A percentile compares a stretch with the other conserved stretches of the same genome.
Conservation (phyloP, 2,888 invertebrate genomes). For the Caradrina kadenii region DNA sequence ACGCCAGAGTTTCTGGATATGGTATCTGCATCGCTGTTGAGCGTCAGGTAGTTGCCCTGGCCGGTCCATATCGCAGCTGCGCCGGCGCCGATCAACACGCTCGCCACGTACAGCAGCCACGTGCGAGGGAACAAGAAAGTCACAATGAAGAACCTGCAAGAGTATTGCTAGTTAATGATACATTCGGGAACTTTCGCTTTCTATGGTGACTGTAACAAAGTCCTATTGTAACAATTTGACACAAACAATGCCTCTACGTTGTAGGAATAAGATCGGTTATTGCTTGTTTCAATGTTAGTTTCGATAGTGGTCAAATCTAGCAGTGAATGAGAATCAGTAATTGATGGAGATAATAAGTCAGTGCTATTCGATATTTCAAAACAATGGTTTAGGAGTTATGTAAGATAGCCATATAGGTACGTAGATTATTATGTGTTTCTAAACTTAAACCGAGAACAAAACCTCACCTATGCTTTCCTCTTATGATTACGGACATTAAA, state of each 20-base stretch:
- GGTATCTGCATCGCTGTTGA: slow-evolving; percentile 96
- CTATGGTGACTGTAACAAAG: background rate
- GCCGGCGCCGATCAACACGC: slow-evolving; percentile 96
- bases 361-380: background rate
- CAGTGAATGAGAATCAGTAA: background rate
- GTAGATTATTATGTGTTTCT: background rate
- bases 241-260: background rate
- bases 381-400: background rate
- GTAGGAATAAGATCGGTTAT: background rate
- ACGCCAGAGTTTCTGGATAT: slow-evolving; percentile 98
- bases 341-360: background rate
- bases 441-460: background rate
- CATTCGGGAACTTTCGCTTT: slow-evolving; percentile 27
- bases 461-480: background rate
- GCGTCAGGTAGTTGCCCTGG: slow-evolving; percentile 95
- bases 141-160: slow-evolving; percentile 95
- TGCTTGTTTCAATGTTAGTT: background rate
- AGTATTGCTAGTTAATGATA: slow-evolving; percentile 44
- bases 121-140: slow-evolving; percentile 96
- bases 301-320: background rate
- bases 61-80: slow-evolving; percentile 99
- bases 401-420: background rate
- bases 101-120: slow-evolving; percentile 95
- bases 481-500: too few species aligned
- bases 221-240: background rate